Evolutionary conservation across 1,140 invertebrate genomes (phyloP), one percentile per base, ranked within the genome.

Genomic region (Mycetomoellerius zeteki): DNA sequence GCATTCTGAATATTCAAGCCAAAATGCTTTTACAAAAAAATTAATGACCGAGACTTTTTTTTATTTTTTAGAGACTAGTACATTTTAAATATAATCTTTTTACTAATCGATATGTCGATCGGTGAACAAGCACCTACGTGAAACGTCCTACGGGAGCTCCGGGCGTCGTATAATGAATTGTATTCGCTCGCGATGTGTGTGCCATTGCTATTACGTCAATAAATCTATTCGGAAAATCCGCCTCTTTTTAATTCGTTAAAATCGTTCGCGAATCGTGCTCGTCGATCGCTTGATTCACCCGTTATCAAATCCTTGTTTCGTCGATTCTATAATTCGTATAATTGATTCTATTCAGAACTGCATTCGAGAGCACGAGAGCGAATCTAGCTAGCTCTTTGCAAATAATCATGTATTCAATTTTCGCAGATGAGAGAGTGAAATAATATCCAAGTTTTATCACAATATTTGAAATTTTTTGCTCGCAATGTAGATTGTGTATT

Each of bases 191-290:
- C 52, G 80, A 82, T 82, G 80, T 72, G 65, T 82, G 65, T 82
- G 80, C 80, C 80, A 69, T 73, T 82, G 80, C 52, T 82, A 82
- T 82, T 82, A 82, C 80, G 80, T 82, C 80, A 82, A 82, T 82
- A 82, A 82, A 82, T 82, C 80, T 82, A 82, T 73, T 82, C 80
- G 80, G 52, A 82, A 82, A 82, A 82, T 82, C 54, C 54, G 37
- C 67, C 67, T 82, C 80, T 82, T 82, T 82, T 82, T 72, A 73
- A 82, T 82, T 82, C 52, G 80, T 72, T 60, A 72, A 73, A 82
- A 82, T 82, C 67, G 52, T 58, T 82, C 37, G 54, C 80, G 24
- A 82, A 73, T 72, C 65, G 65, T n/a, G 43, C 62, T 30, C 77
- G 77, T 67, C 78, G 67, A 82, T 82, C 65, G 67, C 8, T 52